These are phyloP conservation scores for Trichomycterus rosablanca DNA, from an alignment of 2,113 vertebrate genomes.

Conservation along the genomic window DNA sequence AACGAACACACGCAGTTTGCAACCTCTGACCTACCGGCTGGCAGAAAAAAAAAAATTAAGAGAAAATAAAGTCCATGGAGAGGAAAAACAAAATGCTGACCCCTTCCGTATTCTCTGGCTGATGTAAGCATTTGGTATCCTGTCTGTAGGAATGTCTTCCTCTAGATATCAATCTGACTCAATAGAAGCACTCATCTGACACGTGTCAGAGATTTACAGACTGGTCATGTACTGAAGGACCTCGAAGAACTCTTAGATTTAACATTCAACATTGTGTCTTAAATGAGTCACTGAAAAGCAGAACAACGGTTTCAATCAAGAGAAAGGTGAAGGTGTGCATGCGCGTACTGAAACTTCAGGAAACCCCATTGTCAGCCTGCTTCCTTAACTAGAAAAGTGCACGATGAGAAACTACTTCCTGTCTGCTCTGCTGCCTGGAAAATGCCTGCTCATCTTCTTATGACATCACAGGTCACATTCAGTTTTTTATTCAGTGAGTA, in stretches of 20 bases:
- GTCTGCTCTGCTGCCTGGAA: conserved; percentile 2
- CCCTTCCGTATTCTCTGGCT: conserved; percentile 27
- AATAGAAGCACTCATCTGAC: too few species aligned
- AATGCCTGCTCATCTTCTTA: neutral
- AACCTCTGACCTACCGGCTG: conserved; percentile 59
- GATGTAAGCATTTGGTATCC: conserved; percentile 48
- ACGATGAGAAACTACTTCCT: conserved; percentile 4
- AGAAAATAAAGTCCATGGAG: conserved; percentile 19
- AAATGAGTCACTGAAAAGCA: neutral
- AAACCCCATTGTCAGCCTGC: conserved; percentile 48
- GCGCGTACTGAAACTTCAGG: conserved; percentile 29
- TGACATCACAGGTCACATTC: conserved; percentile 23
- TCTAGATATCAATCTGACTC: too few species aligned
- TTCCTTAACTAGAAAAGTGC: conserved; percentile 42
- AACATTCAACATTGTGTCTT: too few species aligned
- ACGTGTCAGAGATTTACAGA: too few species aligned
- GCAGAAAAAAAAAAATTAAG: conserved; percentile 31
- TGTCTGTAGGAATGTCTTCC: conserved; percentile 34
- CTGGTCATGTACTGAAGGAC: too few species aligned
- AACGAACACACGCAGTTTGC: conserved; percentile 46
- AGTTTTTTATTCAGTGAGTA: too few species aligned
- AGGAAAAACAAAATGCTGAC: conserved; percentile 57
- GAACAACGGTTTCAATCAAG: neutral
- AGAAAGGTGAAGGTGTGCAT: neutral
- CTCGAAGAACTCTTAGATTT: too few species aligned